Base-by-base conservation (phyloP, 2,113 vertebrate genomes). In the Balaeniceps rex region DNA sequence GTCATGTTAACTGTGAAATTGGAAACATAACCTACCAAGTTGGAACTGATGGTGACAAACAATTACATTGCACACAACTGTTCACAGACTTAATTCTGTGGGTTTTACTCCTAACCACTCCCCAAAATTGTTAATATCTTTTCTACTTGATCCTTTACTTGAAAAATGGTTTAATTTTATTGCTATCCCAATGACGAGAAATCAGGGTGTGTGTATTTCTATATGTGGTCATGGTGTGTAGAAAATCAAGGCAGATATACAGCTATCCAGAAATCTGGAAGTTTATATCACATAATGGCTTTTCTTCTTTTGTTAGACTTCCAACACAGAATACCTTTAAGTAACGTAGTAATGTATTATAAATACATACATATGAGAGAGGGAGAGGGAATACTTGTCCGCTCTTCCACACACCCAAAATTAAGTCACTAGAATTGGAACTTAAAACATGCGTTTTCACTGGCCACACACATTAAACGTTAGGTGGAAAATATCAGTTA, bases 181-280 rank as follows among this genome's bases (percentile, higher is more conserved):
- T 84, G 33, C 7, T 49, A 46, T 46, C 19, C 29, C 26, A 77
- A 13, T 6, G 5, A 76, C 14, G 22, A 86, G 40, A 65, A 81
- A 81, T 7, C 21, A 83, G 16, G 19, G 78, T 38, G 14, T 3
- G 1, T 29, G 33, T 75, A 54, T 23, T 70, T 78, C 29, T 17
- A 2, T 42, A 36, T 11, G 23, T 15, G 26, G 21, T 40, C 63
- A n/a, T 1, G 1, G 6, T 25, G 14, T 4, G 9, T 7, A 46
- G 15, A 55, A 90, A 87, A 81, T 29, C 19, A 49, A 61, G 40
- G 64, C 18, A 83, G 52, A 70, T 26, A 72, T 0, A 38, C 26
- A 83, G 38, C 31, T 42, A 72, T 9, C 6, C 58, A 78, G 25
- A 87, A 83, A 60, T 57, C 46, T 57, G 13, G 6, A 29, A 25